phyloP scores from a whole-genome alignment of 2,888 invertebrate species.

The Panzeria rudis region DNA sequence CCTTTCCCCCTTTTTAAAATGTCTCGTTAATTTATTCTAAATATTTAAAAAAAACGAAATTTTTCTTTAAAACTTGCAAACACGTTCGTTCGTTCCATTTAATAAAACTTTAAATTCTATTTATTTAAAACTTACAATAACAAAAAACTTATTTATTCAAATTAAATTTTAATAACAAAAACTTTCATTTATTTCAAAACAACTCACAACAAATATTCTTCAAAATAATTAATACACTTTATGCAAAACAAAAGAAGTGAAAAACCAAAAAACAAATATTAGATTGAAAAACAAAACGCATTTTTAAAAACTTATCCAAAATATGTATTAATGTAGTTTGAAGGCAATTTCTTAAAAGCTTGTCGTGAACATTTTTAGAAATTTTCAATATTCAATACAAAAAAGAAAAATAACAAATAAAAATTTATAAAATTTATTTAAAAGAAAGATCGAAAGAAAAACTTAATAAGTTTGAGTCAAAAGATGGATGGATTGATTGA shows the following conservation, averaged over 20 bases:
- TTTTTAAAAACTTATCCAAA: conserved; percentile 68
- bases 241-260: conserved; percentile 1
- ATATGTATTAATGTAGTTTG: conserved; percentile 77
- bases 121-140: conserved; percentile 62
- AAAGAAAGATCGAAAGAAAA: conserved; percentile 65
- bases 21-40: conserved; percentile 57
- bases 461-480: conserved; percentile 49
- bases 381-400: conserved; percentile 76
- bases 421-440: conserved; percentile 60
- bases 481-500: not conserved
- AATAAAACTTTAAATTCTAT: conserved; percentile 60
- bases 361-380: conserved; percentile 80
- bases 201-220: conserved; percentile 53
- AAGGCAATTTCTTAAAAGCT: conserved; percentile 81
- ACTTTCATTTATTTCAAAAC: conserved; percentile 46
- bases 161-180: conserved; percentile 45
- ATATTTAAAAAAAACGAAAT: conserved; percentile 31
- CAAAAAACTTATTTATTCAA: conserved; percentile 60
- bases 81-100: conserved; percentile 53
- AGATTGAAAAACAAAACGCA: conserved; percentile 41
- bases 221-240: conserved; percentile 36
- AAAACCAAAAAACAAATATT: conserved; percentile 54
- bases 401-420: conserved; percentile 64
- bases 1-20: conserved; percentile 54
- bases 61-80: conserved; percentile 54